Evolutionary conservation across 1,140 invertebrate genomes (phyloP).

Genomic region (Meteorus sp.): DNA sequence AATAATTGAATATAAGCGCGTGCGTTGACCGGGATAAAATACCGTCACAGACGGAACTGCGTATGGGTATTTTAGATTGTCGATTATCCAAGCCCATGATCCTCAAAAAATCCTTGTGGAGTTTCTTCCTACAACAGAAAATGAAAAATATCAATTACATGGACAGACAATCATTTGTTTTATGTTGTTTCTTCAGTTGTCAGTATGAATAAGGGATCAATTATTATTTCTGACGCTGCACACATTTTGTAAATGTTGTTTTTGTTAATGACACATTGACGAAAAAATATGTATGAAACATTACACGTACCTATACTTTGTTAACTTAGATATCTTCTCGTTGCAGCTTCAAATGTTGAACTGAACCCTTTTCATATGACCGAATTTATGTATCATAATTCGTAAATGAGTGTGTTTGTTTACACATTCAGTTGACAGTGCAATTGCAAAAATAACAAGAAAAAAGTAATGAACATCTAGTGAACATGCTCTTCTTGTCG

Average conservation of each 20-base stretch:
- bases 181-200: conserved; percentile 16
- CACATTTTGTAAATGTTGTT: conserved; percentile 25
- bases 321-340: conserved; percentile 52
- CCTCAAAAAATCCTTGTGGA: conserved; percentile 97
- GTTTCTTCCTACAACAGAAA: conserved; percentile 93
- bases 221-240: conserved; percentile 57
- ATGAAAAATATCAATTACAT: conserved; percentile 31
- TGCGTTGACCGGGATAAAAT: too few relatives aligned
- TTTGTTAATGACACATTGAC: conserved; percentile 28
- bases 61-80: background rate
- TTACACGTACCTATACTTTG: conserved; percentile 55
- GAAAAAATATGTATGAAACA: conserved; percentile 48
- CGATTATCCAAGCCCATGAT: conserved; percentile 93
- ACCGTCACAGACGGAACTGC: too few relatives aligned
- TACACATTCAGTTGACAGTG: conserved; percentile 18
- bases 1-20: background rate
- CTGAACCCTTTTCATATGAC: conserved; percentile 59
- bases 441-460: conserved; percentile 5
- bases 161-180: conserved; percentile 22
- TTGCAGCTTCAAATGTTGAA: conserved; percentile 59
- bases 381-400: conserved; percentile 12
- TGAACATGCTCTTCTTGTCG: conserved; percentile 11
- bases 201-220: conserved; percentile 58
- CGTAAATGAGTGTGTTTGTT: too few relatives aligned
- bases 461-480: background rate